Evolutionary conservation across 2,113 vertebrate genomes (phyloP), one percentile per base, ranked within the genome.

Genomic region (Vanacampus margaritifer): DNA sequence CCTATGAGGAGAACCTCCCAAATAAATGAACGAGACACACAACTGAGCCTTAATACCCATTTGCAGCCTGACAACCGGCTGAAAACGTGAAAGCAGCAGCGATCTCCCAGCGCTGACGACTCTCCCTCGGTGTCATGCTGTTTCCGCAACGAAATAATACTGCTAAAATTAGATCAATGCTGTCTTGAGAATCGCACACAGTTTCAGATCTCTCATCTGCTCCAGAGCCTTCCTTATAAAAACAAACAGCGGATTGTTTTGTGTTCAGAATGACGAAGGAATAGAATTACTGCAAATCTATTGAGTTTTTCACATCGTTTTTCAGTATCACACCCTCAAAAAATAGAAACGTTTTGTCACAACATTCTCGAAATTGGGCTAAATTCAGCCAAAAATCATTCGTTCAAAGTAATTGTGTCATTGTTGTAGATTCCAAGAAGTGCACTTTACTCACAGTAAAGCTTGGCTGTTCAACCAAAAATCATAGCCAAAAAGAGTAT

Each of bases 121-220:
- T 36, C 57, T 37, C 35, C 32, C 35, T 23, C 0, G 58, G 19
- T 65, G 46, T 51, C 28, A 32, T 68, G 59, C 61, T 28, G 57
- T 68, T 66, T 75, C 60, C 24, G 63, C 68, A 59, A 17, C 32
- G 26, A 71, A 73, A 75, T 68, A 71, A 61, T 65, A 45, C 53
- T 43, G n/a, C 78, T 80, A 80, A 74, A 74, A 72, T 76, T 79
- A 76, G 71, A 79, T 67, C 68, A 76, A 63, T 19, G 45, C 61
- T 71, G 73, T 84, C 53, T 12, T 62, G 53, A 72, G 32, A 46
- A 50, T 21, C 3, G n/a, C 60, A 45, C 6, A 26, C 26, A 23
- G 35, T 69, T 62, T 69, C 53, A 74, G 21, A 74, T 76, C 59
- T 64, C 35, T 65, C 48, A 69, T 58, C 23, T 41, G 19, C 58